A percentile compares a stretch with the other conserved stretches of the same genome.
These are phyloP conservation scores for Patella depressa DNA, from an alignment of 2,888 invertebrate genomes.

Conservation along the genomic window DNA sequence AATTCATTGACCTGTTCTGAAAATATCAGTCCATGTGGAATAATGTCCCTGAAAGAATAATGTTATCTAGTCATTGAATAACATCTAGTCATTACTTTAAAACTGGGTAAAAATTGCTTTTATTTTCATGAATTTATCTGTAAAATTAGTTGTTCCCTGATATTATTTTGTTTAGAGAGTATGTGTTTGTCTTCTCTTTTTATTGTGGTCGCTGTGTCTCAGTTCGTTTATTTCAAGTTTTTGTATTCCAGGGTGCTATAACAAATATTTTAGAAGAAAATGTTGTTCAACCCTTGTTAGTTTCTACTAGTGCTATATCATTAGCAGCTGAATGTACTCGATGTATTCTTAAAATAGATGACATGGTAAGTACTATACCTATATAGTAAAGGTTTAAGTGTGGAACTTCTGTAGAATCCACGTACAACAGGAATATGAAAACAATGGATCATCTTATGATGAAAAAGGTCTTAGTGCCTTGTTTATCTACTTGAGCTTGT, in stretches of 20 bases:
- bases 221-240: too few relatives aligned
- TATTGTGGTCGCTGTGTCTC: too few relatives aligned
- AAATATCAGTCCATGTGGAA: background rate
- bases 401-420: too few relatives aligned
- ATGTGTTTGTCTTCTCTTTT: too few relatives aligned
- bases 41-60: background rate
- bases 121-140: too few relatives aligned
- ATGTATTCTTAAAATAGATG: constrained; percentile 98
- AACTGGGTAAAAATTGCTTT: too few relatives aligned
- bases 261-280: constrained; percentile 97
- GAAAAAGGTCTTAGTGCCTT: too few relatives aligned
- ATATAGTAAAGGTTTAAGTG: background rate
- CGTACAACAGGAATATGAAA: too few relatives aligned
- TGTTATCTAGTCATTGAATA: background rate
- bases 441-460: too few relatives aligned
- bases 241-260: constrained; percentile 81
- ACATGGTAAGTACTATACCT: constrained; percentile 80
- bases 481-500: too few relatives aligned
- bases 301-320: constrained; percentile 92
- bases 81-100: background rate
- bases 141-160: too few relatives aligned
- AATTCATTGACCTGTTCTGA: constrained; percentile 10
- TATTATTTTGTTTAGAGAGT: too few relatives aligned
- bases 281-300: constrained; percentile 96
- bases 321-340: constrained; percentile 97